A percentile compares a stretch with the other conserved stretches of the same genome.
Evolutionary conservation across 2,888 invertebrate species (phyloP).

Genomic region (Lucinisca nassula): DNA sequence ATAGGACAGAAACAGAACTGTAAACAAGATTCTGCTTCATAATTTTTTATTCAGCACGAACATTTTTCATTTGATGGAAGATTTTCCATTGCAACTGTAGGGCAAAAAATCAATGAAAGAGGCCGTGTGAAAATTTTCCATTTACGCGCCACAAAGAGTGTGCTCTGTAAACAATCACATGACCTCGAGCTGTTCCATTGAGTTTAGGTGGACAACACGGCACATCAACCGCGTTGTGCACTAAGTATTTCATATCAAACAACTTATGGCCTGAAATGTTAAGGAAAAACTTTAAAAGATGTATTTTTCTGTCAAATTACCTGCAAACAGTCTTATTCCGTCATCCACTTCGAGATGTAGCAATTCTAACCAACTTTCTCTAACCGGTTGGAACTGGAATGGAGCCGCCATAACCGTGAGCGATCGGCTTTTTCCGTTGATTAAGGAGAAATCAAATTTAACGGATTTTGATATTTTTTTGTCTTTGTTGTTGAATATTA

Average conservation of each 20-base stretch:
- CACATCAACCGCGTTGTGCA: too few relatives aligned
- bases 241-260: too few relatives aligned
- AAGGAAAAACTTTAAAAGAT: neutral
- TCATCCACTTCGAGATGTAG: slow-evolving; percentile 20
- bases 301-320: neutral
- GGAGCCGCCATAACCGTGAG: slow-evolving; percentile 82
- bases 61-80: too few relatives aligned
- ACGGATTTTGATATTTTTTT: neutral
- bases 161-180: slow-evolving; percentile 33
- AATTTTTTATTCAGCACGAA: too few relatives aligned
- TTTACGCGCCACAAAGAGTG: slow-evolving; percentile 60
- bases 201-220: slow-evolving; percentile 84
- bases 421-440: slow-evolving; percentile 80
- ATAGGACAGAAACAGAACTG: too few relatives aligned
- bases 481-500: neutral
- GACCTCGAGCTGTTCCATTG: slow-evolving; percentile 54
- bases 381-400: slow-evolving; percentile 88
- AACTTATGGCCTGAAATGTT: neutral
- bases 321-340: neutral
- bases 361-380: slow-evolving; percentile 75
- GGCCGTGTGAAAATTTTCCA: slow-evolving; percentile 50
- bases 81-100: neutral
- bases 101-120: slow-evolving; percentile 11
- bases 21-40: too few relatives aligned
- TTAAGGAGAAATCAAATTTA: slow-evolving; percentile 19